Percentiles rank a stretch among this genome's conserved stretches.
These are phyloP conservation scores for Apoderus coryli DNA, from an alignment of 2,888 invertebrate species.

Conservation along the genomic window DNA sequence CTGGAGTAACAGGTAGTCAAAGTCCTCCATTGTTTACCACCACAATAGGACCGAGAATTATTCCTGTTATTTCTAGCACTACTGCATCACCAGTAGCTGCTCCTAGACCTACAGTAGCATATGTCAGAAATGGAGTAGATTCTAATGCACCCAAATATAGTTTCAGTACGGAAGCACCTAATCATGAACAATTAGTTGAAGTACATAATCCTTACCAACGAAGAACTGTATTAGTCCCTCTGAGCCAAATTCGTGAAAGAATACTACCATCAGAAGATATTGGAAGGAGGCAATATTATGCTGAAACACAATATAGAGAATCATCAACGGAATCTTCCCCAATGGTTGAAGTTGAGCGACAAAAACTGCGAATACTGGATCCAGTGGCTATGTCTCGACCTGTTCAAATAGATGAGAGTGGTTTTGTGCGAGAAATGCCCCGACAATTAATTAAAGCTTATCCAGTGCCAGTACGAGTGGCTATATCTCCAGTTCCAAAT, in stretches of 20 bases:
- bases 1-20: slow-evolving; percentile 45
- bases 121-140: slow-evolving; percentile 12
- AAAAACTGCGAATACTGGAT: slow-evolving; percentile 19
- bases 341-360: slow-evolving; percentile 28
- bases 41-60: slow-evolving; percentile 38
- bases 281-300: slow-evolving; percentile 17
- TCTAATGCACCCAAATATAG: background rate
- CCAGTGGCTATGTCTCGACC: slow-evolving; percentile 23
- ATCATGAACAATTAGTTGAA: slow-evolving; percentile 32
- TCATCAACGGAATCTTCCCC: slow-evolving; percentile 16
- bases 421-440: slow-evolving; percentile 26
- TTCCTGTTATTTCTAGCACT: slow-evolving; percentile 34
- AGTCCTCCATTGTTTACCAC: slow-evolving; percentile 55
- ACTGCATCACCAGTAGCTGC: slow-evolving; percentile 20
- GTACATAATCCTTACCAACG: slow-evolving; percentile 33
- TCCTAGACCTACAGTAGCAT: slow-evolving; percentile 20
- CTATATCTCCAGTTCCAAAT: slow-evolving; percentile 16
- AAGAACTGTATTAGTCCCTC: slow-evolving; percentile 28
- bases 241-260: slow-evolving; percentile 26
- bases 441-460: slow-evolving; percentile 22
- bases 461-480: slow-evolving; percentile 21
- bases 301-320: slow-evolving; percentile 5
- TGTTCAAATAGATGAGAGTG: slow-evolving; percentile 30
- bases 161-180: slow-evolving; percentile 22
- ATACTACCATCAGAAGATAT: slow-evolving; percentile 21